Conservation (phyloP, 2,888 invertebrate species). For the Lordiphosa fenestrarum region DNA sequence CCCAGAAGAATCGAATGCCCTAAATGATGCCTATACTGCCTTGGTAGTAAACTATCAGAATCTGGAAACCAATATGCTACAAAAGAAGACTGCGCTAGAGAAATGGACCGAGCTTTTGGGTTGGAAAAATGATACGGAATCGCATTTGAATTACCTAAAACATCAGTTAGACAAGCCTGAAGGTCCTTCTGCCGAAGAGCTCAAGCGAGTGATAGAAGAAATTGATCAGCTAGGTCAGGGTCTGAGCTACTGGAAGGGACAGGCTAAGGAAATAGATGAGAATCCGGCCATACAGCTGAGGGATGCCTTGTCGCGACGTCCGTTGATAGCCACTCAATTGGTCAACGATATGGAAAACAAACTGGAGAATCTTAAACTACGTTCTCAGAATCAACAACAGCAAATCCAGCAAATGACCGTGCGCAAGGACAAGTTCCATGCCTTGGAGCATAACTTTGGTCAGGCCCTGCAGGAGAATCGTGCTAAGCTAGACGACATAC, state of each 20-base stretch:
- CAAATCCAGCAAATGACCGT: slow-evolving; percentile 86
- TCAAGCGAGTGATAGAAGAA: slow-evolving; percentile 86
- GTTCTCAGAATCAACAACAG: slow-evolving; percentile 85
- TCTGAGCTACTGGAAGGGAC: slow-evolving; percentile 86
- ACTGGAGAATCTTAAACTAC: slow-evolving; percentile 85
- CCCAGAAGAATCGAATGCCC: slow-evolving; percentile 87
- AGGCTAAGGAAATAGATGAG: slow-evolving; percentile 85
- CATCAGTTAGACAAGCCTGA: slow-evolving; percentile 88
- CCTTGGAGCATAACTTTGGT: slow-evolving; percentile 86
- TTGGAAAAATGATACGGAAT: slow-evolving; percentile 90
- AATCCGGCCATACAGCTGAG: slow-evolving; percentile 85
- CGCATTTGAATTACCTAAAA: slow-evolving; percentile 89
- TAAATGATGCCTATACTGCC: slow-evolving; percentile 88
- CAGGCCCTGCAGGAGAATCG: slow-evolving; percentile 83
- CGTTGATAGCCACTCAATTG: slow-evolving; percentile 86
- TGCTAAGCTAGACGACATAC: slow-evolving; percentile 71
- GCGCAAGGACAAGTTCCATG: slow-evolving; percentile 89
- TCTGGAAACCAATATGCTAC: slow-evolving; percentile 87
- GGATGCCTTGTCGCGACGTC: slow-evolving; percentile 86
- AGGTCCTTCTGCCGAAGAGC: slow-evolving; percentile 86
- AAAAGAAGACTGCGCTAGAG: slow-evolving; percentile 87
- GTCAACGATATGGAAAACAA: slow-evolving; percentile 88
- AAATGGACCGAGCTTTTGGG: slow-evolving; percentile 91
- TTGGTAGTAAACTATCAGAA: slow-evolving; percentile 89
- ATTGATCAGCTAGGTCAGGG: slow-evolving; percentile 85